Base-by-base conservation (phyloP, 92 coral and sea anemone species). In the Nematostella vectensis region DNA sequence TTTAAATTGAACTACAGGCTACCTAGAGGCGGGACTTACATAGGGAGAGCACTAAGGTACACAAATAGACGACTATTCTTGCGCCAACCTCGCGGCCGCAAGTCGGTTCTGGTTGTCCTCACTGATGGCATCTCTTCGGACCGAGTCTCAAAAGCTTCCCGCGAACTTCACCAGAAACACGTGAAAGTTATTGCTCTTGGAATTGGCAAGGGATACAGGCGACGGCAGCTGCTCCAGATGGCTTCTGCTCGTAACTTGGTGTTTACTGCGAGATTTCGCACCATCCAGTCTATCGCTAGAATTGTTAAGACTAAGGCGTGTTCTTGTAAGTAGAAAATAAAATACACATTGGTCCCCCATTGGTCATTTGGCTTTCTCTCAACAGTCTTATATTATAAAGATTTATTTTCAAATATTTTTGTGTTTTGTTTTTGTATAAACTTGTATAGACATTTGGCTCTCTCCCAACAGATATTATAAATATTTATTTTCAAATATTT, bases 21-120 rank as follows among this genome's bases (percentile, higher is more conserved):
- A 43, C 89, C 95, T 12, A 63, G 69, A 45, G 83, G 87, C 17
- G 87, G 87, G 15, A 89, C 97, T 25, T 67, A 43, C 63, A 81
- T 82, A 0, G 97, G 89, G 1, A 42, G 55, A 4, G 94, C 87
- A 4, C 73, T 88, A 11, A 71, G 11, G 50, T 70, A 51, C 62
- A 74, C 77, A 10, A 61, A 67, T 40, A 53, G 54, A 48, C 42
- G 47, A 8, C 69, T 83, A 6, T 79, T 88, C 61, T 59, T 60
- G 17, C 65, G 86, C 57, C 61, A 26, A 26, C 38, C 47, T 16
- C 22, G 37, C 43, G 47, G 55, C 3, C 54, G 66, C 15, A 48
- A 25, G 2, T 23, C 23, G 29, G 69, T 62, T 1, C 11, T 73
- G 30, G 50, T 73, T 23, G 80, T 73, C 13, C 64, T 73, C 72